Evolutionary conservation across 2,888 invertebrate genomes (phyloP).

Genomic region (Drosophila histrio): DNA sequence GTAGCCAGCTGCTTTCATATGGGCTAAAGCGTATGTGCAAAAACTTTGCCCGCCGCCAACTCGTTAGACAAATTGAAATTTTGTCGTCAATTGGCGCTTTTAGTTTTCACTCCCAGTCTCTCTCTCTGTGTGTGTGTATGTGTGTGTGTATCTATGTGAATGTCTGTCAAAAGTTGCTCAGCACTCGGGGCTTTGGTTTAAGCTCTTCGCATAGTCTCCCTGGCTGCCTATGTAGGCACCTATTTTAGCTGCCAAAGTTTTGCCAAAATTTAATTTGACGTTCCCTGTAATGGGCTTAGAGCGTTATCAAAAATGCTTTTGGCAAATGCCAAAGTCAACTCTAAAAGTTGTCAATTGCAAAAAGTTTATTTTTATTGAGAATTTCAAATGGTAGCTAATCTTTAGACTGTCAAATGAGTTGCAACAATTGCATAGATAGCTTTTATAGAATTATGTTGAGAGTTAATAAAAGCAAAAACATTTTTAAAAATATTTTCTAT

Average conservation of each 20-base stretch:
- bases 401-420: neutral
- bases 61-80: constrained; percentile 78
- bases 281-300: constrained; percentile 31
- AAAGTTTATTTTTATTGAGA: constrained; percentile 15
- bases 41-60: constrained; percentile 63
- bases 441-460: too few relatives aligned
- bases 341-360: constrained; percentile 25
- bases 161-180: constrained; percentile 43
- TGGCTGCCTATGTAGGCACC: constrained; percentile 8
- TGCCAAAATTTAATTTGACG: constrained; percentile 37
- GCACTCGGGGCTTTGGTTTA: constrained; percentile 23
- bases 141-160: constrained; percentile 1
- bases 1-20: constrained; percentile 47
- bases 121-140: neutral
- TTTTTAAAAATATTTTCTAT: too few relatives aligned
- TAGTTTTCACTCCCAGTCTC: constrained; percentile 18
- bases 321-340: constrained; percentile 29
- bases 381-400: neutral
- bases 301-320: constrained; percentile 31
- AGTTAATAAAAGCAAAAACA: too few relatives aligned
- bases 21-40: constrained; percentile 36
- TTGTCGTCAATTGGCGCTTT: constrained; percentile 74
- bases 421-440: too few relatives aligned
- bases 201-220: constrained; percentile 10
- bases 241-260: constrained; percentile 23